Evolutionary conservation across 2,113 vertebrate genomes (phyloP).

Genomic region (Pipra filicauda): DNA sequence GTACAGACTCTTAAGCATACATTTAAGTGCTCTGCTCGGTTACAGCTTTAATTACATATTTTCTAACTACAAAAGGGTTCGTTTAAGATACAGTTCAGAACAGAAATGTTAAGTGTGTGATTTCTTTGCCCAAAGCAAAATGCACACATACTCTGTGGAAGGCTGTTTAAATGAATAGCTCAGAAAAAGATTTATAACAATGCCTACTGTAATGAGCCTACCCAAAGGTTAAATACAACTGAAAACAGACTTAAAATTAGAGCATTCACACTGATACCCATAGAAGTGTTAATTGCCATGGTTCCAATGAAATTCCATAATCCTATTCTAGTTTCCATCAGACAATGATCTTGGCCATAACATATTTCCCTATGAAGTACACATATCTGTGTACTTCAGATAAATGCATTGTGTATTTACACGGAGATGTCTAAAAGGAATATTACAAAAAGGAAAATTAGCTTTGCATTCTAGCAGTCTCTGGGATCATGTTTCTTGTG

Average conservation of each 20-base stretch:
- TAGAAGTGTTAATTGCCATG: neutral
- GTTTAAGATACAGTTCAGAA: slow-evolving; percentile 32
- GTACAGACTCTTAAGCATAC: neutral
- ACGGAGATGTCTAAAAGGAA: neutral
- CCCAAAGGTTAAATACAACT: slow-evolving; percentile 25
- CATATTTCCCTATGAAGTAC: neutral
- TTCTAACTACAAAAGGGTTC: neutral
- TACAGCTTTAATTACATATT: slow-evolving; percentile 31
- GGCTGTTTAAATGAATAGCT: slow-evolving; percentile 13
- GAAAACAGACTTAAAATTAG: slow-evolving; percentile 17
- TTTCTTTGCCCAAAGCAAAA: slow-evolving; percentile 21
- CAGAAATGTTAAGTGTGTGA: neutral
- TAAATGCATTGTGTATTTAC: neutral
- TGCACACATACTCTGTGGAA: neutral
- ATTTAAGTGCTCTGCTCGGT: neutral
- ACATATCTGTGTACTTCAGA: neutral
- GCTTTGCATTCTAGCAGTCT: neutral
- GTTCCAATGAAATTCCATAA: neutral
- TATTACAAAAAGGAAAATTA: neutral
- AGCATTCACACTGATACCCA: neutral
- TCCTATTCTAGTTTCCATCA: neutral
- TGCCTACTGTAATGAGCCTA: neutral
- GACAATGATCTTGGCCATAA: neutral
- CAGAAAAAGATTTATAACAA: neutral
- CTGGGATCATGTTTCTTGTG: neutral